phyloP scores from a whole-genome alignment of 2,113 vertebrate genomes.

The Phaetusa simplex region DNA sequence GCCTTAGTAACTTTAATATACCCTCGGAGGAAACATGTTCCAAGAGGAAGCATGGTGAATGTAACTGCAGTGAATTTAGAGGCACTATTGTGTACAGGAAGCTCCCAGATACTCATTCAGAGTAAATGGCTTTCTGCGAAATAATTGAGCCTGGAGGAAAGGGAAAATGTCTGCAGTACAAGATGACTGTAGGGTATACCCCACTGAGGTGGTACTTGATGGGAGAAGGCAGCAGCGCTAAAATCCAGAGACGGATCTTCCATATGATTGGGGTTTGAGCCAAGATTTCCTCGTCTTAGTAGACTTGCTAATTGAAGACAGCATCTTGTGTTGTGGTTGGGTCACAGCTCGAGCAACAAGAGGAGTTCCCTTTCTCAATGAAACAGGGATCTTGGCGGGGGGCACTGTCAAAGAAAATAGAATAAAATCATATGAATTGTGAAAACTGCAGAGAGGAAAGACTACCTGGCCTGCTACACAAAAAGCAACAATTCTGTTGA shows the following conservation, averaged over 20 bases:
- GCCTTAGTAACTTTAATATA: not conserved
- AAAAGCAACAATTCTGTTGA: not conserved
- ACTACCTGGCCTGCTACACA: not conserved
- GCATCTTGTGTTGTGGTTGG: not conserved
- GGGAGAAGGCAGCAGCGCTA: not conserved
- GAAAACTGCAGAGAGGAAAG: not conserved
- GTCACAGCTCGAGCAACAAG: not conserved
- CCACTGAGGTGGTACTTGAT: not conserved
- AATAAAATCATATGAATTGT: not conserved
- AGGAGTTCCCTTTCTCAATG: not conserved
- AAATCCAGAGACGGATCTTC: not conserved
- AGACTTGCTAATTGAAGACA: constrained; percentile 10
- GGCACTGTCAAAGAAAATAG: not conserved
- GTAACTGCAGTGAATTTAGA: not conserved
- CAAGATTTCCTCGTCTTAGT: not conserved
- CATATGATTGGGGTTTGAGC: not conserved
- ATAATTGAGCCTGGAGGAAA: not conserved
- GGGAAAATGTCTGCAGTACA: not conserved
- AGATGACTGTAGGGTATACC: not conserved
- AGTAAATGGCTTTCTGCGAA: not conserved
- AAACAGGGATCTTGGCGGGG: not conserved
- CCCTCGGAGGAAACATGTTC: not conserved
- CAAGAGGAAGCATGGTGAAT: not conserved
- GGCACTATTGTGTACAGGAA: not conserved
- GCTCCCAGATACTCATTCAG: not conserved